These are phyloP conservation scores for Zophobas morio DNA, from an alignment of 1,140 invertebrate species.

Conservation along the genomic window DNA sequence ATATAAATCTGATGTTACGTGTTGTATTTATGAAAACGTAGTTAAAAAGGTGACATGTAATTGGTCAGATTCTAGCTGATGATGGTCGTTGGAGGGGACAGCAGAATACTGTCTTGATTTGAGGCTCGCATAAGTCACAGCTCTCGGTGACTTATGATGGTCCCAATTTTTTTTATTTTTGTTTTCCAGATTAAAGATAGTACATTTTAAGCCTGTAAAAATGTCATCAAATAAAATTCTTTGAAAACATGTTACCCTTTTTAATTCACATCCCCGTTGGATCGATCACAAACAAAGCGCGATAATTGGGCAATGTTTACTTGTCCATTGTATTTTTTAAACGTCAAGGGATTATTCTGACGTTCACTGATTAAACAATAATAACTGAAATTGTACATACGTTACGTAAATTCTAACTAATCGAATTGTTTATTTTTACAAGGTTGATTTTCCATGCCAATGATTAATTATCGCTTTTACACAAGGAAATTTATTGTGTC, in stretches of 20 bases:
- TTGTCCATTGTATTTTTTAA: not conserved
- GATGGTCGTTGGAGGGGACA: conserved; percentile 34
- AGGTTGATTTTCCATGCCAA: conserved; percentile 11
- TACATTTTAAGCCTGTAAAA: conserved; percentile 42
- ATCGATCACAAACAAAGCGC: conserved; percentile 1
- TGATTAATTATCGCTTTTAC: conserved; percentile 27
- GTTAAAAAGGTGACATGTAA: conserved; percentile 40
- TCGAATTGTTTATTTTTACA: conserved; percentile 39
- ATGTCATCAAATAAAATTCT: conserved; percentile 42
- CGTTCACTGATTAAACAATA: conserved; percentile 27
- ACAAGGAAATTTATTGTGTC: conserved; percentile 23
- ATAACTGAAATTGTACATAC: conserved; percentile 17
- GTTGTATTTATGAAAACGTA: conserved; percentile 24
- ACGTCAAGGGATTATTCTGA: not conserved
- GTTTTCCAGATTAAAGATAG: conserved; percentile 32
- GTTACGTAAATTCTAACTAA: conserved; percentile 25
- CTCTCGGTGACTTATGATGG: conserved; percentile 16
- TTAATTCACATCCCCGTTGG: conserved; percentile 10
- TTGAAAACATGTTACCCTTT: conserved; percentile 37
- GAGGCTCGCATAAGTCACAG: conserved; percentile 34
- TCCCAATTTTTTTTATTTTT: conserved; percentile 19
- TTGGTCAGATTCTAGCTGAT: conserved; percentile 39
- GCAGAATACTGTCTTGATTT: conserved; percentile 40
- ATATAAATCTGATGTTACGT: conserved; percentile 29
- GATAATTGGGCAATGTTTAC: conserved; percentile 23